Evolutionary conservation across 2,888 invertebrate genomes (phyloP), one percentile per base, ranked within the genome.

Genomic region (Drosophila mulleri): DNA sequence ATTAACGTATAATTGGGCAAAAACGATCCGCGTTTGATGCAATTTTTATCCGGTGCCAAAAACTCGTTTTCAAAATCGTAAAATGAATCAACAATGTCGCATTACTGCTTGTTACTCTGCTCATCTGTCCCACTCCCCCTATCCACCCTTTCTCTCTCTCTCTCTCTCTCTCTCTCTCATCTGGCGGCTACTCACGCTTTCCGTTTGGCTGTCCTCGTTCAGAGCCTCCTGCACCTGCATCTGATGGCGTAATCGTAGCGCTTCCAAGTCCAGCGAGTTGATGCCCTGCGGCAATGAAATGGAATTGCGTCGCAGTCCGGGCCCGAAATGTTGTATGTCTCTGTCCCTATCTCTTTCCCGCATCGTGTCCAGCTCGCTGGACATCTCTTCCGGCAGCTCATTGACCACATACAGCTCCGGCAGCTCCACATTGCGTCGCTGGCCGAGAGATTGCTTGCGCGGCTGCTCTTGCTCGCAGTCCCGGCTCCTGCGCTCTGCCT

Each of bases 221-320:
- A 91, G 72, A 3, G 89, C 82, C 41, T 90, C 91, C 64, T 91
- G 89, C 6, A 88, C 79, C 47, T 91, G 90, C 89, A 91, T 81
- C 74, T 90, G 91, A 65, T 91, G 90, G 41, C 92, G 91, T 57
- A 95, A 85, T 16, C 95, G 94, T 61, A 95, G 82, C 9, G 95
- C 94, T 82, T 95, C 94, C 78, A 94, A 80, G 69, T 95, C 95
- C 91, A 96, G 92, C 60, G 95, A 95, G 87, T 96, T 95, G 67
- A 97, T 93, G 77, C 93, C 93, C 74, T 94, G 94, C 4, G 97
- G 97, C 94, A 97, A 94, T 3, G 96, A 96, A 72, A 96, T 95
- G 3, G 96, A 96, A 80, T 96, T 96, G 78, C 96, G 94, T 57
- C 96, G 94, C 58, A 95, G 90, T n/a, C 81, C 83, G 1, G 81